phyloP scores from a whole-genome alignment of 2,797 vertebrate genomes.

The Enteromius unitaeniatus region DNA sequence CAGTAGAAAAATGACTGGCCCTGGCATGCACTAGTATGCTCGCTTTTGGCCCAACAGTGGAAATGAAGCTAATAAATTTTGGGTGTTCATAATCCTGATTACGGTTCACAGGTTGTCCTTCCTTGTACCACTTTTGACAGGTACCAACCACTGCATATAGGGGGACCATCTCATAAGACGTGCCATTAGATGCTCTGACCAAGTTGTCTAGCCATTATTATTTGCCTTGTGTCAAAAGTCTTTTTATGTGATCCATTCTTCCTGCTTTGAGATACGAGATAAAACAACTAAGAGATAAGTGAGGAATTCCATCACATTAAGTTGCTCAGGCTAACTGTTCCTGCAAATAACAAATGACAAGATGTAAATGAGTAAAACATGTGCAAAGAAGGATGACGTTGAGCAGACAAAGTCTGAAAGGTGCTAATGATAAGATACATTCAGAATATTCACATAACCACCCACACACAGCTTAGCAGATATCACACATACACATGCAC shows the following conservation, averaged over 20 bases:
- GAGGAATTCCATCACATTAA: conserved; percentile 58
- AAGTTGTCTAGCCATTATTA: not conserved
- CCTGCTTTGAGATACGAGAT: not conserved
- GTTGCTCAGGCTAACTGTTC: conserved; percentile 2
- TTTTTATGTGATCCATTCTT: not conserved
- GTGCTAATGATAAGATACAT: conserved; percentile 47
- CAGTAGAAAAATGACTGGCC: not conserved
- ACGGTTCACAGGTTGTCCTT: not conserved
- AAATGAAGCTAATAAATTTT: not conserved
- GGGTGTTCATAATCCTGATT: not conserved
- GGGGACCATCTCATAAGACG: not conserved
- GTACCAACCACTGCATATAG: not conserved
- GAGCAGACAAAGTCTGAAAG: conserved; percentile 54
- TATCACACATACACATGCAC: conserved; percentile 22
- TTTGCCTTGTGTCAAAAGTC: not conserved
- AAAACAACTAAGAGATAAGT: not conserved
- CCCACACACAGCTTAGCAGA: conserved; percentile 39
- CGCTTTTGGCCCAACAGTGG: not conserved
- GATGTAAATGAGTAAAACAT: conserved; percentile 40
- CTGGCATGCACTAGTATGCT: not conserved
- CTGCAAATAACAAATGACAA: conserved; percentile 26
- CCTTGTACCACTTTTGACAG: not conserved
- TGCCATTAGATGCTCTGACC: conserved; percentile 1
- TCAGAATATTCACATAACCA: conserved; percentile 38
- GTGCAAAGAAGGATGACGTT: conserved; percentile 32